These are phyloP conservation scores for Cyprinus carpio DNA, from an alignment of 2,113 vertebrate species.

Conservation along the genomic window DNA sequence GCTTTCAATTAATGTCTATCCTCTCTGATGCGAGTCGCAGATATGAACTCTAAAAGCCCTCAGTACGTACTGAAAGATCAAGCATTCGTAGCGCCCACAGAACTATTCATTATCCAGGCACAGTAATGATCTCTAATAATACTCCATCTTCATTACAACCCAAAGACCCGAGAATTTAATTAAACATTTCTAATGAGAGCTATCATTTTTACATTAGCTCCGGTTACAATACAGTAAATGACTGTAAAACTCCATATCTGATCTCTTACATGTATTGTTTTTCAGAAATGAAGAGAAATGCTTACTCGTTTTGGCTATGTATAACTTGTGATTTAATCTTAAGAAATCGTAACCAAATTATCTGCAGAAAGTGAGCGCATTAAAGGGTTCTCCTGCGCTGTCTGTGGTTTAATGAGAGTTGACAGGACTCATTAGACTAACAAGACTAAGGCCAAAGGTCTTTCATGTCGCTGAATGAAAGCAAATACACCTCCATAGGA, in stretches of 20 bases:
- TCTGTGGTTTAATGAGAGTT: slow-evolving; percentile 32
- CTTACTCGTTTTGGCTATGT: slow-evolving; percentile 5
- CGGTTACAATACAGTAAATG: background rate
- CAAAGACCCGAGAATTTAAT: background rate
- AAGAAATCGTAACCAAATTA: slow-evolving; percentile 15
- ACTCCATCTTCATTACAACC: background rate
- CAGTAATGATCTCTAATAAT: background rate
- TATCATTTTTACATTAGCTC: background rate
- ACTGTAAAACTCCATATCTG: background rate
- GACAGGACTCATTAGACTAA: slow-evolving; percentile 40
- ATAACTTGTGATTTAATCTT: slow-evolving; percentile 15
- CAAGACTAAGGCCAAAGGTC: slow-evolving; percentile 20
- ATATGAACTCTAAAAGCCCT: slow-evolving; percentile 19
- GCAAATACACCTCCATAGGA: background rate
- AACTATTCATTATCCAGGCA: background rate
- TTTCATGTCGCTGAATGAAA: slow-evolving; percentile 10
- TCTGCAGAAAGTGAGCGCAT: slow-evolving; percentile 24
- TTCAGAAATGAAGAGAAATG: background rate
- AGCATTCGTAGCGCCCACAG: slow-evolving; percentile 3
- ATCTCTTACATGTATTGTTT: background rate
- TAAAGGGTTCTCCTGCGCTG: slow-evolving; percentile 20
- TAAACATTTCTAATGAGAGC: background rate
- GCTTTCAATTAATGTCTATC: slow-evolving; percentile 16
- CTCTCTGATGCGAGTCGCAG: background rate
- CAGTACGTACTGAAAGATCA: slow-evolving; percentile 27